Base-by-base conservation (phyloP, 2,888 invertebrate species). In the Ptilodon capucinus region DNA sequence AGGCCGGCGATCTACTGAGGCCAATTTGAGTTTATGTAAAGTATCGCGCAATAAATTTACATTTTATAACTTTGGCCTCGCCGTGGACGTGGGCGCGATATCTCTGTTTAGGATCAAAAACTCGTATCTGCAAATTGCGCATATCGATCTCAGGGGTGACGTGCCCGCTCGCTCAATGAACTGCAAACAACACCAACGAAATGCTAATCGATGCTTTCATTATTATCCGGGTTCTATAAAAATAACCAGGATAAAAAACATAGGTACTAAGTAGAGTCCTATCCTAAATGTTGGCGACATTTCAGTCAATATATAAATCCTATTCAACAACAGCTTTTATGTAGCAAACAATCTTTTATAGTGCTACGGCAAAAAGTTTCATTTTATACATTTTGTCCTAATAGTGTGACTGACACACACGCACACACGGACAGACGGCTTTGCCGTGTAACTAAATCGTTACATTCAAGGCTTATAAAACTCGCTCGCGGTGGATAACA, bases 21-120 rank as follows among this genome's bases (percentile, higher is more conserved):
- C 74, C 85, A 83, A 84, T 87, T 85, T 86, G 87, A 86, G 82
- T 89, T 87, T 87, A 87, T 89, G 86, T 89, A 85, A 88, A 89
- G 85, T 84, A 87, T 87, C 82, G 80, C 76, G 83, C 83, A 81
- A 86, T 89, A 88, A 89, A 91, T 90, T 89, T 86, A 86, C 87
- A 90, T 91, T 86, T 90, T 89, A 87, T 85, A 84, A 85, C 70
- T 83, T 76, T 75, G 77, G 81, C 76, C 68, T 83, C 76, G 75
- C 74, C 67, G 72, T 64, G 68, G 69, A 71, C 75, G 77, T 75
- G 79, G 76, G 76, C 73, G 75, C 79, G 71, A 72, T 87, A 89
- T 91, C 89, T 86, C 79, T 81, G 81, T 81, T 88, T 84, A 84
- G 84, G 72, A 85, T 87, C 87, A 72, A 68, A 68, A 64, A 65